Percentiles rank a stretch among this genome's conserved stretches.
Conservation (phyloP, 1,140 invertebrate species). For the Orchestia grillus region DNA sequence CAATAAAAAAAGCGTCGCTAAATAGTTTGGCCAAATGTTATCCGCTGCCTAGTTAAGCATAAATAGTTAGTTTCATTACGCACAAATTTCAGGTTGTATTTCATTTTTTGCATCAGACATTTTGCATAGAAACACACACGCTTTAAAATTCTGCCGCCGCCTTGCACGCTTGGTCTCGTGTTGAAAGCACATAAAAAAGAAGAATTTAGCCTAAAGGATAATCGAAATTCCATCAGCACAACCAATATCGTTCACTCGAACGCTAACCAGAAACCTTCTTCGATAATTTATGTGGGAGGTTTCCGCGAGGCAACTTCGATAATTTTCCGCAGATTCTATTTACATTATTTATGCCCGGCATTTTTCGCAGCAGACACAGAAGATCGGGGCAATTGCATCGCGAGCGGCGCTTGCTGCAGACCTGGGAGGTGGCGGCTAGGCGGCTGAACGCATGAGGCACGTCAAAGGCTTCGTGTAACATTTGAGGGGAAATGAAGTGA, state of each 20-base stretch:
- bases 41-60: too few species aligned
- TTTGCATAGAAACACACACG: not conserved
- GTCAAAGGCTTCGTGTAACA: not conserved
- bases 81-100: not conserved
- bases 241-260: slow-evolving; percentile 54
- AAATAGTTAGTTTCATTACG: too few species aligned
- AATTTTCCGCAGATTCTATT: slow-evolving; percentile 49
- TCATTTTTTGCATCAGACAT: not conserved
- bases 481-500: not conserved
- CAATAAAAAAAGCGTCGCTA: too few species aligned
- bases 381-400: slow-evolving; percentile 44
- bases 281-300: slow-evolving; percentile 50
- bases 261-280: slow-evolving; percentile 48
- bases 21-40: too few species aligned
- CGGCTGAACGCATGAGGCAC: not conserved
- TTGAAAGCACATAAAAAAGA: not conserved
- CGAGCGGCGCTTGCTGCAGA: not conserved
- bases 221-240: slow-evolving; percentile 54
- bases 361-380: slow-evolving; percentile 21
- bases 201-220: slow-evolving; percentile 29
- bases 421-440: not conserved
- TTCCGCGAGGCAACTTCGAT: slow-evolving; percentile 40
- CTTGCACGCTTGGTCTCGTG: not conserved
- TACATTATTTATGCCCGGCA: slow-evolving; percentile 36
- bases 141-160: not conserved